Evolutionary conservation across 2,888 invertebrate species (phyloP).

Genomic region (Thyatira batis): DNA sequence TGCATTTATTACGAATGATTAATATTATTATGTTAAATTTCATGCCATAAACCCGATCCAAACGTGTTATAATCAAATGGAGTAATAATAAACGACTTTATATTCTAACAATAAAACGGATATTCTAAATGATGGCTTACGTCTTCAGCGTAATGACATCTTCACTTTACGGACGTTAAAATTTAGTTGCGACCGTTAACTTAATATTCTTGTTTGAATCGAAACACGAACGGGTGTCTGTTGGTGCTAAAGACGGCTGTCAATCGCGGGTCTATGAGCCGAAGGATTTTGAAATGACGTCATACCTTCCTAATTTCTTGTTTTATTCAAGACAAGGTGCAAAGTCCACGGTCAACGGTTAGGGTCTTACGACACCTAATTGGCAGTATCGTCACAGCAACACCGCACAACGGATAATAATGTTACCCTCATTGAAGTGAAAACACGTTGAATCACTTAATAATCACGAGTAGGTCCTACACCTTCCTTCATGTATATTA

Average conservation of each 20-base stretch:
- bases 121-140: slow-evolving; percentile 68
- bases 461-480: background rate
- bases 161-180: slow-evolving; percentile 69
- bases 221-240: slow-evolving; percentile 10
- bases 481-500: background rate
- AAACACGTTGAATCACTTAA: too few species aligned
- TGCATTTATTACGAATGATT: slow-evolving; percentile 25
- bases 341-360: too few species aligned
- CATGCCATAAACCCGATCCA: slow-evolving; percentile 52
- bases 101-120: slow-evolving; percentile 76
- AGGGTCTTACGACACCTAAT: too few species aligned
- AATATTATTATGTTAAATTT: slow-evolving; percentile 45
- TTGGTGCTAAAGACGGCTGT: background rate
- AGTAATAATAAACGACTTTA: slow-evolving; percentile 71
- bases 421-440: too few species aligned
- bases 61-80: slow-evolving; percentile 66
- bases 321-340: too few species aligned
- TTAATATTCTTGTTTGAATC: slow-evolving; percentile 53
- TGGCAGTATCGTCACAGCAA: too few species aligned
- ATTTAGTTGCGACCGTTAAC: slow-evolving; percentile 64
- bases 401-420: too few species aligned
- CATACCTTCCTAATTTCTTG: too few species aligned
- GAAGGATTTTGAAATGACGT: background rate
- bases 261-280: background rate
- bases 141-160: slow-evolving; percentile 66